Base-by-base conservation (phyloP, 1,140 invertebrate genomes). In the Drosophila sechellia region DNA sequence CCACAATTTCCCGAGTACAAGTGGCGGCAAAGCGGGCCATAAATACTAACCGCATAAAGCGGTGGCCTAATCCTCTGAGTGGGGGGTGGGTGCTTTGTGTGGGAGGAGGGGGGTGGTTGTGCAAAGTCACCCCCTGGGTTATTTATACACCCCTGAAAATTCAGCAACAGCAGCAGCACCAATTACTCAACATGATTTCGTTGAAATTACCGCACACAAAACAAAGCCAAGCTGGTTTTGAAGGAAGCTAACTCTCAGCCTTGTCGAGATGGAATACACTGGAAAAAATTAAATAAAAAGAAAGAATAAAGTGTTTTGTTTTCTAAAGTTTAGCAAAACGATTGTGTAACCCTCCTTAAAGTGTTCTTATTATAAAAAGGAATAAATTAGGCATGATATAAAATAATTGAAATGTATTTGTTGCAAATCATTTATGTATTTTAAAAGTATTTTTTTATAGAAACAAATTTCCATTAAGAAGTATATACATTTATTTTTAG, bases 131-230 rank as follows among this genome's bases (percentile, higher is more conserved):
- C 78, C 56, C 83, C 65, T 31, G 55, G 68, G 68, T 89, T 89
- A 89, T 84, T 87, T 89, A 89, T 84, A 77, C 65, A 69, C 75
- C 79, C 83, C 61, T 61, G 55, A 58, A 63, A 71, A 58, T 63
- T 68, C 35, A 43, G 76, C 66, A 68, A 52, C 71, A 76, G 72
- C 75, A 46, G 60, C 42, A 63, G 43, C 27, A 70, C 86, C 90
- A 91, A 91, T 91, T 91, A 91, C 90, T 91, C 90, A 91, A 91
- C 90, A 91, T 91, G 84, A 91, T 91, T 91, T 91, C 90, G 90
- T 90, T 91, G 87, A 89, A 91, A 91, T 89, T 91, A 89, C 86
- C 86, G 61, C 49, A 69, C 61, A 59, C 64, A 60, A 73, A 80
- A 75, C 63, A 69, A 64, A 59, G 49, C 53, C 53, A 65, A 61